Evolutionary conservation across 2,113 vertebrate species (phyloP), one percentile per base, ranked within the genome.

Genomic region (Ranitomeya variabilis): DNA sequence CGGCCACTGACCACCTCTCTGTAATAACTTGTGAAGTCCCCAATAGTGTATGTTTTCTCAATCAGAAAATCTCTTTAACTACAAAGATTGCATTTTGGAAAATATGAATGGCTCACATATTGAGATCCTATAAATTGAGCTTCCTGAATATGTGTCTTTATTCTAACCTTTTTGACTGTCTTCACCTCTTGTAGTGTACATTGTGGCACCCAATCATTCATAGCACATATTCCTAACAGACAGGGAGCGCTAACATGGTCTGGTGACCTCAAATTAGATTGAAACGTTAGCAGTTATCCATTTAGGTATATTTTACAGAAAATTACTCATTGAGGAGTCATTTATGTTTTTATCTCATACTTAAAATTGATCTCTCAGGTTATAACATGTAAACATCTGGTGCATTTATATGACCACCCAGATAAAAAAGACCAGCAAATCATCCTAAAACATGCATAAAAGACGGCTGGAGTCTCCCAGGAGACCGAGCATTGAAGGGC

Each of bases 371-470:
- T 64, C 66, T 82, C 31, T 73, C 66, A 26, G 80, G 87, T 76
- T 88, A 37, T 88, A 83, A 76, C 31, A 45, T 82, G 51, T 88
- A 83, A 76, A 88, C 87, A 88, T 88, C 87, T 88, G 87, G 79
- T 76, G 69, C 21, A 54, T 83, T 83, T 88, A 18, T 76, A 64
- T 88, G 86, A 64, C 87, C 87, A 88, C 87, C 87, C 87, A 76
- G 80, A 88, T 83, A 83, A 88, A 10, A 86, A 74, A 59, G 19
- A 62, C 54, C 54, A 83, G 67, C 80, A 83, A 88, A 83, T 88
- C 79, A 83, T 83, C n/a, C 12, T 14, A 18, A 18, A 76, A 83
- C 69, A 62, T 59, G 54, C 19, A 31, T 45, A 57, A 18, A 52
- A 83, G 59, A 74, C 21, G 79, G 66, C 80, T 69, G 60, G 26